Evolutionary conservation across 2,888 invertebrate genomes (phyloP), one percentile per base, ranked within the genome.

Genomic region (Euplexia lucipara): DNA sequence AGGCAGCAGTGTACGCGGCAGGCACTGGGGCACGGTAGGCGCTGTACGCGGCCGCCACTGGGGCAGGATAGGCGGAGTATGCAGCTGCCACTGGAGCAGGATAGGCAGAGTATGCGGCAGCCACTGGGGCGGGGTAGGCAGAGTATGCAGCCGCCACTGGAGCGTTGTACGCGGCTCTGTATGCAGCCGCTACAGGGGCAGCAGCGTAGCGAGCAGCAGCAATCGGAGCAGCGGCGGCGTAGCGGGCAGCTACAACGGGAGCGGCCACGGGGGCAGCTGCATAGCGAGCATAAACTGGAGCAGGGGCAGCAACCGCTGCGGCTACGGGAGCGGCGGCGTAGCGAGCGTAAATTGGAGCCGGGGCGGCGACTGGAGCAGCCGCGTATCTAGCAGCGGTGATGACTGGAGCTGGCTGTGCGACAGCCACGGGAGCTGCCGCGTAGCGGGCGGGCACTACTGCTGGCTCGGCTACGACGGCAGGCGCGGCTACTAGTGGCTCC

Each of bases 281-380:
- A 10, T 71, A 71, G 6, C 68, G 83, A 81, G 83, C 97, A 96
- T 69, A 65, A 0, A 59, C 47, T 20, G 47, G 47, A 1, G 47
- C 65, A 10, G 65, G 22, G 0, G 53, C 74, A 34, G 47, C 63
- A 8, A 62, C 47, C 45, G 98, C 94, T 47, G 96, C 96, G 54
- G 97, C 97, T 85, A 98, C 97, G 22, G 96, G 68, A 96, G 92
- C 69, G 95, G 96, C 85, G 96, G 96, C 82, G 53, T 83, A 82
- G 26, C 83, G 82, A 7, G 85, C 80, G 48, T 41, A 68, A 0
- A 69, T 39, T 1, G 67, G 67, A 8, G 66, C 66, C n/a, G 67
- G 64, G 16, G 76, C 75, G 5, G 65, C 71, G 34, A 65, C 70
- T 1, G 86, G 76, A 3, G 82, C 77, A 35, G 85, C 69, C 59